Evolutionary conservation across 2,113 vertebrate genomes (phyloP).

Genomic region (Lota lota): DNA sequence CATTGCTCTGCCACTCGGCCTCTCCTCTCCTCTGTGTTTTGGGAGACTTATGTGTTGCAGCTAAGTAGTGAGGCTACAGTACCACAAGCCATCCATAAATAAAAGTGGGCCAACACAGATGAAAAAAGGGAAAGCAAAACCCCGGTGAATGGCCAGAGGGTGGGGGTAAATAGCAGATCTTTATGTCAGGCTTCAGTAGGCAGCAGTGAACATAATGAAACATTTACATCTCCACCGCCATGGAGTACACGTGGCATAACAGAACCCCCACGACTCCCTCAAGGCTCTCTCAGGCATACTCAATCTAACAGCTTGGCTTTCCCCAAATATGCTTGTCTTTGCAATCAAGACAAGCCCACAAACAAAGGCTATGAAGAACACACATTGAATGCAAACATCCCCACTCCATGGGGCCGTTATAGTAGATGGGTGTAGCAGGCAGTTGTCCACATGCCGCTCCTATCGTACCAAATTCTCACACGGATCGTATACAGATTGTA

Average conservation of each 20-base stretch:
- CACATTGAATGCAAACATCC: background rate
- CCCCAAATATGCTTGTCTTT: conserved; percentile 22
- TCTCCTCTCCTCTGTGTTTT: too few relatives aligned
- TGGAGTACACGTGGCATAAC: conserved; percentile 27
- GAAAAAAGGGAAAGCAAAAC: conserved; percentile 8
- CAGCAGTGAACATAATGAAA: conserved; percentile 47
- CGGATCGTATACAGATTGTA: too few relatives aligned
- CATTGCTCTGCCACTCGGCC: too few relatives aligned
- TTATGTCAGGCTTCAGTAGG: conserved; percentile 47
- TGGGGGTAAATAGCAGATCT: conserved; percentile 51
- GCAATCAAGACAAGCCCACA: conserved; percentile 1
- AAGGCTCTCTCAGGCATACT: conserved; percentile 14
- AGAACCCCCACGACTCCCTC: conserved; percentile 10
- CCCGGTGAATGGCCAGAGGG: conserved; percentile 32
- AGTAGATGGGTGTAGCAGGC: too few relatives aligned
- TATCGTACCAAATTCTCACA: too few relatives aligned
- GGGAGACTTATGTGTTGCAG: conserved; percentile 1
- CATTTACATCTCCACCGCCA: conserved; percentile 38
- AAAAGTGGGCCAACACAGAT: conserved; percentile 46
- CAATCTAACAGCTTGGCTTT: conserved; percentile 36
- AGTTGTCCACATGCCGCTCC: too few relatives aligned
- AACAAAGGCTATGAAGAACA: conserved; percentile 12
- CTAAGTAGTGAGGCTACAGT: conserved; percentile 8
- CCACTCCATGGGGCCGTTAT: too few relatives aligned
- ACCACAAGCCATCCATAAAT: conserved; percentile 8